Conservation (phyloP, 2,888 invertebrate genomes). For the Xylota segnis region DNA sequence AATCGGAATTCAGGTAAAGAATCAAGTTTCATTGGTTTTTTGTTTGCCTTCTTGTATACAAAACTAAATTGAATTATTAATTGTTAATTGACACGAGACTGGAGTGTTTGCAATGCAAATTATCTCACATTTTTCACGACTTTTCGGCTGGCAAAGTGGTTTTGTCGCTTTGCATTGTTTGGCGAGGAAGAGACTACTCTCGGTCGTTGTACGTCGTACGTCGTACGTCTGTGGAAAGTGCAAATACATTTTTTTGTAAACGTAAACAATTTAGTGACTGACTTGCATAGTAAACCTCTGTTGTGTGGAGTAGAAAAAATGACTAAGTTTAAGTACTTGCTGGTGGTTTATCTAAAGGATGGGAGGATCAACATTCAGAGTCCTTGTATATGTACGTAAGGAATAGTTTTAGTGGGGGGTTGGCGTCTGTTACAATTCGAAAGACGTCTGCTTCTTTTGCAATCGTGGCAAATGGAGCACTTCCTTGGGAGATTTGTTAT, state of each 20-base stretch:
- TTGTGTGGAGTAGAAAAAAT: not conserved
- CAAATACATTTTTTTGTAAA: constrained; percentile 34
- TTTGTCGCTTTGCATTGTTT: constrained; percentile 29
- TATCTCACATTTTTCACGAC: constrained; percentile 27
- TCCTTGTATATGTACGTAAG: constrained; percentile 43
- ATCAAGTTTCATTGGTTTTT: constrained; percentile 18
- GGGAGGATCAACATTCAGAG: constrained; percentile 26
- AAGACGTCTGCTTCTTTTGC: not conserved
- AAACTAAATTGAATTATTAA: constrained; percentile 33
- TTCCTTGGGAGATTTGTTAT: not conserved
- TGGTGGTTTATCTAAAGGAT: constrained; percentile 37
- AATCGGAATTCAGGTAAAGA: constrained; percentile 58
- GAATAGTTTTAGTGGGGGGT: not conserved
- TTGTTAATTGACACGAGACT: constrained; percentile 30
- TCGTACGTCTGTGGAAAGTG: not conserved
- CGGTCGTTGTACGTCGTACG: not conserved
- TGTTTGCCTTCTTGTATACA: too few species aligned
- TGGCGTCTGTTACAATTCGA: not conserved
- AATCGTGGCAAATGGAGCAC: not conserved
- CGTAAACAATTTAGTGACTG: constrained; percentile 38
- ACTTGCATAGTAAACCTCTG: not conserved
- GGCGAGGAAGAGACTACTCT: constrained; percentile 2
- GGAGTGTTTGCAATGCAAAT: constrained; percentile 55
- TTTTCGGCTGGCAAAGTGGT: constrained; percentile 12
- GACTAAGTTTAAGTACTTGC: constrained; percentile 29